These are phyloP conservation scores for Rhingia rostrata DNA, from an alignment of 2,888 invertebrate species.

Conservation along the genomic window DNA sequence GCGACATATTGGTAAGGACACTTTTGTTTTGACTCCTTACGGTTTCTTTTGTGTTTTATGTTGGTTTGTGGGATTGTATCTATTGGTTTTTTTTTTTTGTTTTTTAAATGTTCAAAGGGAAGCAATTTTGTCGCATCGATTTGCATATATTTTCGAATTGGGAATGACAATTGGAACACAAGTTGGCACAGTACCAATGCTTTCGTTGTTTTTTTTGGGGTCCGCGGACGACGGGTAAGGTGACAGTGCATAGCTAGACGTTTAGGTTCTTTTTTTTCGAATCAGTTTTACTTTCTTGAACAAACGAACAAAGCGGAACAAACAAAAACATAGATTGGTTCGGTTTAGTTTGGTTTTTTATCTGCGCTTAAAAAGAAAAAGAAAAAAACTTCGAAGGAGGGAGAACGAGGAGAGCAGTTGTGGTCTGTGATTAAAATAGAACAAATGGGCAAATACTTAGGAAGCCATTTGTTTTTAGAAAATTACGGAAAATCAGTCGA, in stretches of 20 bases:
- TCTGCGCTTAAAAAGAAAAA: neutral
- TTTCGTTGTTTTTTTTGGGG: conserved; percentile 19
- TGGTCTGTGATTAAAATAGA: neutral
- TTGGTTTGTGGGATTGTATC: conserved; percentile 1
- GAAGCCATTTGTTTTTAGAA: too few relatives aligned
- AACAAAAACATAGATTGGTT: conserved; percentile 36
- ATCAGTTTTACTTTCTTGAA: conserved; percentile 62
- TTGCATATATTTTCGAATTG: conserved; percentile 61
- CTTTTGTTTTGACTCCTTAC: conserved; percentile 16
- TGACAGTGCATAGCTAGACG: conserved; percentile 53
- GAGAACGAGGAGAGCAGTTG: neutral
- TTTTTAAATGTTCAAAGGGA: conserved; percentile 39
- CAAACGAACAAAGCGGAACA: conserved; percentile 23
- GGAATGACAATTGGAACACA: conserved; percentile 62
- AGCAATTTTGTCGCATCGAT: conserved; percentile 71
- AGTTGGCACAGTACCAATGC: conserved; percentile 65
- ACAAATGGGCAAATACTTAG: too few relatives aligned
- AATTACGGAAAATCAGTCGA: too few relatives aligned
- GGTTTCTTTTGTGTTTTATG: neutral
- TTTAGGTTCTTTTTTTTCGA: conserved; percentile 21
- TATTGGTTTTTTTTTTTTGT: neutral
- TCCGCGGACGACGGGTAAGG: conserved; percentile 17
- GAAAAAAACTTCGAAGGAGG: neutral
- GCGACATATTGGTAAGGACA: conserved; percentile 39
- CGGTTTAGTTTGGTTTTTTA: conserved; percentile 29